Conservation (phyloP, 2,888 invertebrate genomes). For the Clistopyga incitator region DNA sequence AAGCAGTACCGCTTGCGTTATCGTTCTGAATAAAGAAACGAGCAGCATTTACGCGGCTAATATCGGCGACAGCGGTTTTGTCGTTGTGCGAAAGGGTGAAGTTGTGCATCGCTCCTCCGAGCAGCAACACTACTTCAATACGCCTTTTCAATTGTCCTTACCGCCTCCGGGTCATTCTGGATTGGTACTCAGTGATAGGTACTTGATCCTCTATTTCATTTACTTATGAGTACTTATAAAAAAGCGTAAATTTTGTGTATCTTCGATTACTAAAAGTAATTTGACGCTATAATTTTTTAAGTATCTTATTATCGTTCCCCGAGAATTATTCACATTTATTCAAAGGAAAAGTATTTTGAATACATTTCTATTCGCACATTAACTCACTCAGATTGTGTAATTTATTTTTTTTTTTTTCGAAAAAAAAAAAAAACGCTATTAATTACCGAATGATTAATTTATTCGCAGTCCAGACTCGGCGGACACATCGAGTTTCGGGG, state of each 20-base stretch:
- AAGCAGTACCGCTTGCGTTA: constrained; percentile 98
- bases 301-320: too few species aligned
- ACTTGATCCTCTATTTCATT: constrained; percentile 66
- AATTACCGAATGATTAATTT: constrained; percentile 61
- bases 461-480: constrained; percentile 92
- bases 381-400: too few species aligned
- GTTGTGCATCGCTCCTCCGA: constrained; percentile 97
- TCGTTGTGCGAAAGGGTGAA: constrained; percentile 94
- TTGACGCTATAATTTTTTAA: too few species aligned
- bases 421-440: too few species aligned
- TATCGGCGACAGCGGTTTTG: constrained; percentile 99
- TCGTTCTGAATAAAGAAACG: constrained; percentile 95
- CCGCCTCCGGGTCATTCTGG: constrained; percentile 96
- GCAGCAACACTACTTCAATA: constrained; percentile 99
- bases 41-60: constrained; percentile 97
- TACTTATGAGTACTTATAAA: background rate
- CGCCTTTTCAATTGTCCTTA: constrained; percentile 98
- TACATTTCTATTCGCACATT: too few species aligned
- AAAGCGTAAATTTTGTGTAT: background rate
- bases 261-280: too few species aligned
- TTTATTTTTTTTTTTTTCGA: too few species aligned
- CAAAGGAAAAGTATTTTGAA: too few species aligned
- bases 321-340: background rate
- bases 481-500: constrained; percentile 93
- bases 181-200: constrained; percentile 96